Evolutionary conservation across 2,797 vertebrate genomes (phyloP).

Genomic region (Podarcis siculus): DNA sequence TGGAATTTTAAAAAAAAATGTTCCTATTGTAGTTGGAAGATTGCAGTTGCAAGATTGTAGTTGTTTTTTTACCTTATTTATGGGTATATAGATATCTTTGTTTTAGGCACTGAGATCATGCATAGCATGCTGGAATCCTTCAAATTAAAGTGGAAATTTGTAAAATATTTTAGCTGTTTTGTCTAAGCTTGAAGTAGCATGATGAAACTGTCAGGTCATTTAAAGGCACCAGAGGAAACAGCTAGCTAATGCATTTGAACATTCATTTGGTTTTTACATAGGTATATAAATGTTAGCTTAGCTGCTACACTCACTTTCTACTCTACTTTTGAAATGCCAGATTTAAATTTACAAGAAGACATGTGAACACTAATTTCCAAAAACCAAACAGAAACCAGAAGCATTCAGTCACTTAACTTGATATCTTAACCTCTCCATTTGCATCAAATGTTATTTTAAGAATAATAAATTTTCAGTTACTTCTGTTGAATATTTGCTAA

Average conservation of each 20-base stretch:
- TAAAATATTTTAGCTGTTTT: too few species aligned
- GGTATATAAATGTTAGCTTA: neutral
- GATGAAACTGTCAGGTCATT: neutral
- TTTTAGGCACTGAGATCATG: too few species aligned
- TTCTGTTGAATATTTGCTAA: neutral
- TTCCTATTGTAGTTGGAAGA: too few species aligned
- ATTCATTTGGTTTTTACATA: neutral
- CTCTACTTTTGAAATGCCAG: constrained; percentile 9
- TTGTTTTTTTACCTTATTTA: too few species aligned
- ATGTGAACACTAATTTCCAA: neutral
- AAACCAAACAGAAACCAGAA: constrained; percentile 1
- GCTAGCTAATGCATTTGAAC: neutral
- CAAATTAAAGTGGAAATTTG: too few species aligned
- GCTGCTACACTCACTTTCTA: neutral
- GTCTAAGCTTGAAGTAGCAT: neutral
- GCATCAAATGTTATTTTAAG: constrained; percentile 6
- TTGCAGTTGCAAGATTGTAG: too few species aligned
- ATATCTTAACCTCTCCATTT: neutral
- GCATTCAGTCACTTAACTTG: neutral
- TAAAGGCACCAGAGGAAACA: neutral
- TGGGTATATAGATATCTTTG: too few species aligned
- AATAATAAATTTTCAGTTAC: neutral
- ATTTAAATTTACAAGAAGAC: neutral
- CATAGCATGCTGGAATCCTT: too few species aligned
- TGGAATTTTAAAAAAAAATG: too few species aligned